Evolutionary conservation across 2,888 invertebrate genomes (phyloP).

Genomic region (Chloroclysta siterata): DNA sequence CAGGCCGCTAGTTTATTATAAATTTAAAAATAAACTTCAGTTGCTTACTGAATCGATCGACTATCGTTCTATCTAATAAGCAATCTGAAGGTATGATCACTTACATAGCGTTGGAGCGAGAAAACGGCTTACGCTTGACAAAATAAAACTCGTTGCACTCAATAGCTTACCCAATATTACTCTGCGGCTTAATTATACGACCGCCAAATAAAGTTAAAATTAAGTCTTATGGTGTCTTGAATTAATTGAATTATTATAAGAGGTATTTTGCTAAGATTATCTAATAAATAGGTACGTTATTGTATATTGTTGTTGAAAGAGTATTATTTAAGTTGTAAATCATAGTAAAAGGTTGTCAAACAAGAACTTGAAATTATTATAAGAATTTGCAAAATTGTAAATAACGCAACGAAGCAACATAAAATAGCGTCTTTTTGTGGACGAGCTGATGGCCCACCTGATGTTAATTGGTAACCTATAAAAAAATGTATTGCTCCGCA

Average conservation of each 20-base stretch:
- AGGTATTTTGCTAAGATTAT: conserved; percentile 29
- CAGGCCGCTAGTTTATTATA: too few relatives aligned
- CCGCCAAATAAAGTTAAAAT: conserved; percentile 35
- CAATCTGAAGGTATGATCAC: not conserved
- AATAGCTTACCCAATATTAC: conserved; percentile 19
- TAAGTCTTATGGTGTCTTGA: conserved; percentile 27
- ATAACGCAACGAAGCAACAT: too few relatives aligned
- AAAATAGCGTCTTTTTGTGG: too few relatives aligned
- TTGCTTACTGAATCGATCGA: not conserved
- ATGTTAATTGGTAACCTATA: too few relatives aligned
- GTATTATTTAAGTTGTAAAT: conserved; percentile 38
- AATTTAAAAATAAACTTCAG: too few relatives aligned
- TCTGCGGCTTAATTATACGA: conserved; percentile 19
- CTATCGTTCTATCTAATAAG: not conserved
- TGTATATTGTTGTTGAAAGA: conserved; percentile 37
- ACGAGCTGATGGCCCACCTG: too few relatives aligned
- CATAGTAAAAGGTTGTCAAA: conserved; percentile 16
- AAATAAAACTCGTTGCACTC: not conserved
- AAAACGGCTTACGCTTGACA: not conserved
- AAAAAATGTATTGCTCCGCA: too few relatives aligned
- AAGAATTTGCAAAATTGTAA: too few relatives aligned
- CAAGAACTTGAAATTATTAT: conserved; percentile 10
- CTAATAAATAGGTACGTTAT: conserved; percentile 22
- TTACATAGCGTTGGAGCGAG: not conserved
- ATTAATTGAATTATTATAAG: conserved; percentile 25